Evolutionary conservation across 2,797 vertebrate genomes (phyloP), one percentile per base, ranked within the genome.

Genomic region (Smutsia temminckii): DNA sequence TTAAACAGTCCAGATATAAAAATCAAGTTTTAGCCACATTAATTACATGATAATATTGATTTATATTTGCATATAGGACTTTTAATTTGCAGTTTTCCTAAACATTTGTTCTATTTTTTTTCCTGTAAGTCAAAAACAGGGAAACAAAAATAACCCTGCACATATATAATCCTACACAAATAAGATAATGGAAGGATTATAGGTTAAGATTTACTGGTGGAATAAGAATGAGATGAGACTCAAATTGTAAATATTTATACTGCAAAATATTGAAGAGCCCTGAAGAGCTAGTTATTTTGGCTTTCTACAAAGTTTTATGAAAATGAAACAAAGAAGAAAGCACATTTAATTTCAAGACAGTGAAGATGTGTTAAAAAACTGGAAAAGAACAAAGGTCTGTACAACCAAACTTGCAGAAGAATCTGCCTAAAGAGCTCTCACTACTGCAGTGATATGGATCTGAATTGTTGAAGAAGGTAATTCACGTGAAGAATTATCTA

Each of bases 391-490:
- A 86, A 84, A 83, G 25, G 11, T 78, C 75, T 84, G 6, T 32
- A 32, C 10, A 57, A 49, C 23, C 37, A 92, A 34, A 49, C 5
- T 42, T 42, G 7, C 5, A 29, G 34, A 25, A 71, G 20, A 93
- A 64, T 40, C 29, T 64, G 3, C 29, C 29, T 74, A 21, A 61
- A 32, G 66, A 91, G 20, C 42, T 83, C 64, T 51, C 17, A 21
- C 25, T 80, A 8, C 42, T 75, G 27, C 13, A 49, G 3, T 63
- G 46, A 37, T 69, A 85, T 42, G 72, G 40, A 21, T 17, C 53
- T 84, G 49, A 93, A 87, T 74, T 86, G 84, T 1, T 77, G 27
- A 91, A 89, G 59, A 93, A 79, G 32, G 37, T 68, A 57, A 61
- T 81, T 78, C 37, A 27, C 51, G 49, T 51, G 23, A 86, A 55